Evolutionary conservation across 2,113 vertebrate genomes (phyloP), one percentile per base, ranked within the genome.

Genomic region (Chionodraco myersi): DNA sequence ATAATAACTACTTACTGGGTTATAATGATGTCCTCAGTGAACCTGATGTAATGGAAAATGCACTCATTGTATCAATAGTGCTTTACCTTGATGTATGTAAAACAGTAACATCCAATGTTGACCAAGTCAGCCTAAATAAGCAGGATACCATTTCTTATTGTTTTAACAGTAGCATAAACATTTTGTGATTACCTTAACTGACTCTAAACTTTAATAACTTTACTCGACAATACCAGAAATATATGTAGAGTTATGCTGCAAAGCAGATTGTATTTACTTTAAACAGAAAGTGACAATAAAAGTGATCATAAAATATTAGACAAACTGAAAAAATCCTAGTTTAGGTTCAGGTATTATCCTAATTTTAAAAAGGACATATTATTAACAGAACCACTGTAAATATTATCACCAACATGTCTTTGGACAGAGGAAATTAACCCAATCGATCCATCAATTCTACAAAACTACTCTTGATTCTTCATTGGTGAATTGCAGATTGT

Each of bases 1-100:
- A 66, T 45, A 5, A 44, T 10, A 77, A 65, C 54, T 74, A 49
- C 61, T 77, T 18, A 34, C 47, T 34, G 71, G 72, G 14, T 70
- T 45, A 72, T 11, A 21, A 61, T 1, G 13, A 64, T 77, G 65
- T 85, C 79, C 82, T 88, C 63, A 63, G 61, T 85, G 86, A 89
- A 81, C 78, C 62, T 53, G 7, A 30, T 44, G 9, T 12, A 16
- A 48, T 10, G 14, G n/a, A 5, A 77, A 72, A 82, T 62, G 14
- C 34, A 54, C 18, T 53, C 69, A 30, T 18, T 70, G 44, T 64
- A 72, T 75, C 16, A 71, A 51, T 56, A 69, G 23, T 14, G 21
- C 21, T 36, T 0, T 21, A 66, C n/a, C 18, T 75, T 72, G 26
- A 66, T 72, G 14, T 47, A n/a, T 47, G n/a, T 15, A n/a, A 53